Evolutionary conservation across 2,888 invertebrate species (phyloP).

Genomic region (Napeogenes sylphis): DNA sequence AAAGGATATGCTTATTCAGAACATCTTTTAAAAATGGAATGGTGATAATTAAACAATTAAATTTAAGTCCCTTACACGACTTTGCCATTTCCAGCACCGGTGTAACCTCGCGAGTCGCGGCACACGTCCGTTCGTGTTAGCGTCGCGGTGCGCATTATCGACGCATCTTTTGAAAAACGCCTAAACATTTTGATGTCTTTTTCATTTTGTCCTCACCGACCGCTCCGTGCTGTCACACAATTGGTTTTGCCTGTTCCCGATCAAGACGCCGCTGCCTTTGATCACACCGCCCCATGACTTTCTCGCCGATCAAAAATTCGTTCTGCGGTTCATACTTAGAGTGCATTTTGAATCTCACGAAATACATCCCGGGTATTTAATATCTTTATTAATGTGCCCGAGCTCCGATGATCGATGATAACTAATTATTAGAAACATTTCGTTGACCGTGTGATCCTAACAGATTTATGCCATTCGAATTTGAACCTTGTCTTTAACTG

Average conservation of each 20-base stretch:
- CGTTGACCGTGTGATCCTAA: slow-evolving; percentile 58
- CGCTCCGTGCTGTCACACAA: slow-evolving; percentile 59
- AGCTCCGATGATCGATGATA: slow-evolving; percentile 71
- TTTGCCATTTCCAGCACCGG: slow-evolving; percentile 23
- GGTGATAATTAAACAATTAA: neutral
- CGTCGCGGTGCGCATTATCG: slow-evolving; percentile 22
- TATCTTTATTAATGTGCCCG: slow-evolving; percentile 73
- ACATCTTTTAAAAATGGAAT: neutral
- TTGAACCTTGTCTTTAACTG: slow-evolving; percentile 29
- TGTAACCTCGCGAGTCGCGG: slow-evolving; percentile 15
- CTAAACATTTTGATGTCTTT: slow-evolving; percentile 52
- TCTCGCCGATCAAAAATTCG: slow-evolving; percentile 19
- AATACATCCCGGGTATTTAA: slow-evolving; percentile 57
- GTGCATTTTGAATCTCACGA: slow-evolving; percentile 26
- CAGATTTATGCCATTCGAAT: slow-evolving; percentile 12
- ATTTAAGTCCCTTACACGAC: slow-evolving; percentile 15
- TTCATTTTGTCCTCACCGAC: slow-evolving; percentile 35
- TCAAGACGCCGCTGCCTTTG: slow-evolving; percentile 60
- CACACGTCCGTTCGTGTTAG: slow-evolving; percentile 26
- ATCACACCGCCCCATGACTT: slow-evolving; percentile 53
- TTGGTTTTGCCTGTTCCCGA: slow-evolving; percentile 62
- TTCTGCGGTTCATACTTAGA: slow-evolving; percentile 24
- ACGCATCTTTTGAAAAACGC: slow-evolving; percentile 41
- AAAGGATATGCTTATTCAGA: too few species aligned
- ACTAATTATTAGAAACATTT: slow-evolving; percentile 75